phyloP scores from a whole-genome alignment of 2,113 vertebrate genomes.

The Podilymbus podiceps region DNA sequence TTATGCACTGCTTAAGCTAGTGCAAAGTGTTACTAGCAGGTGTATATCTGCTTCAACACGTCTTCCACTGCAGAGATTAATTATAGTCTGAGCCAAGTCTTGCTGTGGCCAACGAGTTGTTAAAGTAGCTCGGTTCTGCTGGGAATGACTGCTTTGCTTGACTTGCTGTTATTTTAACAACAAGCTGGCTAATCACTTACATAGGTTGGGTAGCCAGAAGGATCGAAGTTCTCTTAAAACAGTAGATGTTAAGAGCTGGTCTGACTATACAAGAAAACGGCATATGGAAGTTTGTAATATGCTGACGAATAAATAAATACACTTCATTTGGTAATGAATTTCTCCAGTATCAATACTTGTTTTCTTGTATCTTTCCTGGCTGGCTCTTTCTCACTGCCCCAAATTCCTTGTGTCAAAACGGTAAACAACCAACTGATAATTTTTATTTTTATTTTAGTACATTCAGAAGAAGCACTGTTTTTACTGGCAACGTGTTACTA shows the following conservation, averaged over 20 bases:
- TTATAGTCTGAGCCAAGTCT: neutral
- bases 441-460: conserved; percentile 63
- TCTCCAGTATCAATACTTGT: neutral
- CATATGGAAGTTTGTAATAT: neutral
- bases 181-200: neutral
- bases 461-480: conserved; percentile 93
- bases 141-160: neutral
- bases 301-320: neutral
- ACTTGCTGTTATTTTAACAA: neutral
- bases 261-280: neutral
- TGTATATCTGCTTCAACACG: neutral
- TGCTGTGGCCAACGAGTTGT: neutral
- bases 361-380: neutral
- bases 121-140: neutral
- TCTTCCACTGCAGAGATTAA: neutral
- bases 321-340: neutral
- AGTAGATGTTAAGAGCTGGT: neutral
- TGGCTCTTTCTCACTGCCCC: neutral
- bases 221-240: neutral
- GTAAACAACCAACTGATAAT: neutral
- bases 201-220: neutral
- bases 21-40: neutral
- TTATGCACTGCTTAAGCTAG: neutral
- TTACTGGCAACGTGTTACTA: conserved; percentile 96
- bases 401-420: neutral